phyloP scores from a whole-genome alignment of 2,113 vertebrate genomes.

The Leucoraja erinaceus region DNA sequence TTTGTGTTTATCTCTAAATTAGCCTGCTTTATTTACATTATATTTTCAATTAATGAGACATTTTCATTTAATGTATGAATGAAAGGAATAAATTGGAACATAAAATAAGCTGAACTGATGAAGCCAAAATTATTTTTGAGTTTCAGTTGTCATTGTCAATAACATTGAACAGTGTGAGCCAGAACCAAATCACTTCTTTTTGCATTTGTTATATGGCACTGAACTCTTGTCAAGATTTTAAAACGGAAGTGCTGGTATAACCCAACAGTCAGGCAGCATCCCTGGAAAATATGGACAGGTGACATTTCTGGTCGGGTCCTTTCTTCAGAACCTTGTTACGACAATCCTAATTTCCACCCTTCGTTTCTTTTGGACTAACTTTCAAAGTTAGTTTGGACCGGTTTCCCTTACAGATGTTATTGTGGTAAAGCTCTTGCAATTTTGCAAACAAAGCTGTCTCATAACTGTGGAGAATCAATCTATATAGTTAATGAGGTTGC shows the following conservation, averaged over 20 bases:
- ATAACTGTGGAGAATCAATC: neutral
- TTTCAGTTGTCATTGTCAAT: neutral
- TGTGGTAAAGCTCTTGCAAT: neutral
- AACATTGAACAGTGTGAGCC: neutral
- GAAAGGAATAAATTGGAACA: neutral
- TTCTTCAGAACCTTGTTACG: too few species aligned
- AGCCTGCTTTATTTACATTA: neutral
- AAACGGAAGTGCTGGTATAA: too few species aligned
- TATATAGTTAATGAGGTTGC: neutral
- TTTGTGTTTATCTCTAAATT: neutral
- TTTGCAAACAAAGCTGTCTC: too few species aligned
- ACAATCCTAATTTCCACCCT: neutral
- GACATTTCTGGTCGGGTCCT: too few species aligned
- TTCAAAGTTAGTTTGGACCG: too few species aligned
- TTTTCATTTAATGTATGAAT: neutral
- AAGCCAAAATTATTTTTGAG: neutral
- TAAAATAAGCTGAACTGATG: neutral
- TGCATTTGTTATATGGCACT: neutral
- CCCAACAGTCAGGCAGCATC: too few species aligned
- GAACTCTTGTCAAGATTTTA: too few species aligned
- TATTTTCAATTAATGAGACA: neutral
- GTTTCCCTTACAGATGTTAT: neutral
- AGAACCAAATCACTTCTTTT: neutral
- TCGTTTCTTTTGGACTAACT: neutral
- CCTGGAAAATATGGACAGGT: too few species aligned